Conservation (phyloP, 2,888 invertebrate species). For the Tenthredo livida region DNA sequence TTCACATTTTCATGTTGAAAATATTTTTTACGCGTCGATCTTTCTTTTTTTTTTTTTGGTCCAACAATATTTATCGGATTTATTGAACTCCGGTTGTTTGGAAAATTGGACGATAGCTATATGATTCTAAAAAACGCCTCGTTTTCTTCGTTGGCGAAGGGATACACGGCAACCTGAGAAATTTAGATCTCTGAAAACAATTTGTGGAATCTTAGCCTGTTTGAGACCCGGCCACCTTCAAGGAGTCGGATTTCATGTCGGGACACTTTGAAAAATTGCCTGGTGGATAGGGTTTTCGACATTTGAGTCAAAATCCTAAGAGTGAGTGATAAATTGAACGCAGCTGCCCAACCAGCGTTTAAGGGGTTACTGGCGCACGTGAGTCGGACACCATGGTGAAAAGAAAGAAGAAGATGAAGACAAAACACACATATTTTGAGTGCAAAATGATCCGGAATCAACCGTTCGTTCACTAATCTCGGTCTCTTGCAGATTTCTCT, state of each 20-base stretch:
- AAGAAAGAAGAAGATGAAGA: background rate
- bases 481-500: background rate
- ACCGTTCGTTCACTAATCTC: background rate
- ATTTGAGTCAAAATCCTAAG: slow-evolving; percentile 55
- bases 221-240: slow-evolving; percentile 27
- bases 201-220: slow-evolving; percentile 51
- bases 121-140: background rate
- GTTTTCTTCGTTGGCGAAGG: background rate
- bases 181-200: slow-evolving; percentile 44
- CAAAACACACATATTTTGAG: slow-evolving; percentile 43
- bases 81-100: background rate
- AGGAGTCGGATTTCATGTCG: slow-evolving; percentile 48
- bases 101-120: background rate
- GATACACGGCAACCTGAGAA: slow-evolving; percentile 20
- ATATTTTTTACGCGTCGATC: background rate
- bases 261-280: slow-evolving; percentile 52
- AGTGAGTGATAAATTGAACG: slow-evolving; percentile 65
- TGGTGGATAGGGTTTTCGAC: slow-evolving; percentile 52
- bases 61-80: background rate
- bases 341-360: slow-evolving; percentile 65
- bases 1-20: slow-evolving; percentile 24
- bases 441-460: slow-evolving; percentile 25
- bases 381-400: slow-evolving; percentile 40
- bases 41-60: background rate
- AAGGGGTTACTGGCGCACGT: slow-evolving; percentile 63